These are phyloP conservation scores for Apistogramma diplotaenia DNA, from an alignment of 2,113 vertebrate genomes.

Conservation along the genomic window DNA sequence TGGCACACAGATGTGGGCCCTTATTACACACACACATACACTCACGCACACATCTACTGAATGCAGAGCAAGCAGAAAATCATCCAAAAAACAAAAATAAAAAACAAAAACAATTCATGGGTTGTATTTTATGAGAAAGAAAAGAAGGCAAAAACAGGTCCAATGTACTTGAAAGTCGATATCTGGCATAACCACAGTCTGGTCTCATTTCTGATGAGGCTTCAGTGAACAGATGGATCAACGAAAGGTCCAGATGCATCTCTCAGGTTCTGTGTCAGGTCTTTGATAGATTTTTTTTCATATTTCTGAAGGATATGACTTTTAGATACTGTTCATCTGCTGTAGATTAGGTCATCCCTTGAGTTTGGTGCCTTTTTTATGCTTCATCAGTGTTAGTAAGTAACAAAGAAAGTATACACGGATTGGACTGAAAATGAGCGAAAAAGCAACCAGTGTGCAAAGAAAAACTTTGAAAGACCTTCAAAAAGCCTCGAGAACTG, in stretches of 20 bases:
- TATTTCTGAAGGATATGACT: no score
- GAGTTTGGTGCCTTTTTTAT: no score
- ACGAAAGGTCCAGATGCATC: neutral
- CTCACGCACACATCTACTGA: neutral
- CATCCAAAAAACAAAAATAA: neutral
- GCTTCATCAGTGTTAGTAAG: no score
- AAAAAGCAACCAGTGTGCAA: neutral
- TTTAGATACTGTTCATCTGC: no score
- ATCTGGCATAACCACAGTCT: no score
- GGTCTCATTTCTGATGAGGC: neutral
- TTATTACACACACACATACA: constrained; percentile 4
- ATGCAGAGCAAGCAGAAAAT: constrained; percentile 15
- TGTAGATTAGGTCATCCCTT: no score
- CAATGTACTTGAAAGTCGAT: no score
- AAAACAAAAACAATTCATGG: neutral
- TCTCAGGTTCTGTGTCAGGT: no score
- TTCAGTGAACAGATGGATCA: neutral
- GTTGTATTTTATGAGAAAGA: neutral
- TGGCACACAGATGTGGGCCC: constrained; percentile 16
- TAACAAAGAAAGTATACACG: neutral
- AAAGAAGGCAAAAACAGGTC: no score
- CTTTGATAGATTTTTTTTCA: no score
- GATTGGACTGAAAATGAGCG: neutral
- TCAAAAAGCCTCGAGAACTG: neutral
- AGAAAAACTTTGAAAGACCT: neutral